Conservation (phyloP, 30 jellyfish, hydroid and myxozoan genomes). For the Cassiopea xamachana region DNA sequence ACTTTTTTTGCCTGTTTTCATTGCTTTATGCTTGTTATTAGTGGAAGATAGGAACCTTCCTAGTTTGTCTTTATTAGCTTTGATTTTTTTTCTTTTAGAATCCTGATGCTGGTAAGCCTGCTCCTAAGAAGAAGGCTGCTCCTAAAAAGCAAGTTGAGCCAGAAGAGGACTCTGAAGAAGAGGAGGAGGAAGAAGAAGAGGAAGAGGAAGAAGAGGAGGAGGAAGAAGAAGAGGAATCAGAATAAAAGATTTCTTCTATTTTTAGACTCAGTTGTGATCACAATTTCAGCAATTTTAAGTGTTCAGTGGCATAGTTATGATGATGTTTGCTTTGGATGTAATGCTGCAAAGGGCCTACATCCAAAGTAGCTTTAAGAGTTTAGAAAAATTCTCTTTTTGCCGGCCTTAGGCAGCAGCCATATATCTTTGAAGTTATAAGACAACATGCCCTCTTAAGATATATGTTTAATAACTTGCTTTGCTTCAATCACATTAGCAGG, state of each 20-base stretch:
- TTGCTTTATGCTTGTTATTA: no score
- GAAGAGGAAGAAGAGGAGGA: conserved; percentile 97
- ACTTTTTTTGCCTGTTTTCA: no score
- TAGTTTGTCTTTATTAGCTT: no score
- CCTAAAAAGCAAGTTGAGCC: conserved; percentile 71
- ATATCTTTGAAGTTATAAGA: not conserved
- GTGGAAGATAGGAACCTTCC: no score
- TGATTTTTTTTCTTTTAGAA: not conserved
- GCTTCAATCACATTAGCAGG: no score
- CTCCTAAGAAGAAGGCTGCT: conserved; percentile 65
- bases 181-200: conserved; percentile 85
- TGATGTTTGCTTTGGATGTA: not conserved
- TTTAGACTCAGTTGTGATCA: not conserved
- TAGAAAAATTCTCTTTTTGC: not conserved
- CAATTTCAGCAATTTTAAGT: not conserved
- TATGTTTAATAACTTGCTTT: no score
- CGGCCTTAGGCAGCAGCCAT: not conserved
- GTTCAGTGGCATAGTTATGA: not conserved
- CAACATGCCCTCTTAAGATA: not conserved
- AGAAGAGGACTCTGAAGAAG: conserved; percentile 74
- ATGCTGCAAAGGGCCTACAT: not conserved
- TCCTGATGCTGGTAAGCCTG: conserved; percentile 42
- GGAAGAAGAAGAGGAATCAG: conserved; percentile 88
- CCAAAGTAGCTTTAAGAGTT: not conserved
- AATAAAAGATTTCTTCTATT: conserved; percentile 2